A percentile compares a stretch with the other conserved stretches of the same genome.
These are phyloP conservation scores for Rynchops niger DNA, from an alignment of 2,113 vertebrate genomes.

Conservation along the genomic window DNA sequence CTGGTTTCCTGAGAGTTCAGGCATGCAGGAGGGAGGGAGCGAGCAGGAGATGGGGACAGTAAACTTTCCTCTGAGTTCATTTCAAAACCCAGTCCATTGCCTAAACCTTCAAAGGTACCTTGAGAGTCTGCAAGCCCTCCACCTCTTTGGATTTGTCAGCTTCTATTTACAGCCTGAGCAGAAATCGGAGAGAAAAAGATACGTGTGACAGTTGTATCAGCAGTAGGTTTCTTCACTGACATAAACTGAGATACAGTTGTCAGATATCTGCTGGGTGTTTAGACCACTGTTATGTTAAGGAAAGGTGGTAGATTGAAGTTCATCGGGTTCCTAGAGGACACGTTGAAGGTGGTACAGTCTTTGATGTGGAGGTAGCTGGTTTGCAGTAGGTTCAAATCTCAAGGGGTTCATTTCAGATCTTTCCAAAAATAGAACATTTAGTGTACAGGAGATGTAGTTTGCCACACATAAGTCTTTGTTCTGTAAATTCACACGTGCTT, in stretches of 20 bases:
- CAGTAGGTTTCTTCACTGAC: neutral
- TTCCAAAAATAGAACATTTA: neutral
- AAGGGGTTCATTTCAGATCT: neutral
- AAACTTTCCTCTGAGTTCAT: neutral
- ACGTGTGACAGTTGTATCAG: slow-evolving; percentile 39
- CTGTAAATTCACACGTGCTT: neutral
- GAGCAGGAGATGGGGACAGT: neutral
- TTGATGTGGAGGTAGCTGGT: neutral
- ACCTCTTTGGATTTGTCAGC: slow-evolving; percentile 20
- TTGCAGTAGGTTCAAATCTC: neutral
- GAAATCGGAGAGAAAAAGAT: slow-evolving; percentile 14
- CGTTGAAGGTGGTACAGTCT: neutral
- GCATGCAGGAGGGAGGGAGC: neutral
- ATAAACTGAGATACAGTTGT: slow-evolving; percentile 3
- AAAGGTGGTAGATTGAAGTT: slow-evolving; percentile 14
- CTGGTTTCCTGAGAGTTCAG: neutral
- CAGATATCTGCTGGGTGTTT: neutral
- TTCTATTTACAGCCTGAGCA: slow-evolving; percentile 42
- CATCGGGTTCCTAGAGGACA: neutral
- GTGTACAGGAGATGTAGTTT: neutral
- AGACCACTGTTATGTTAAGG: neutral
- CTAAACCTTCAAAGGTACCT: neutral
- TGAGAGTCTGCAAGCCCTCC: neutral
- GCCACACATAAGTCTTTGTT: neutral
- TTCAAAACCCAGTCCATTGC: neutral